A percentile compares a stretch with the other conserved stretches of the same genome.
Conservation (phyloP, 2,113 vertebrate species). For the Peromyscus leucopus region DNA sequence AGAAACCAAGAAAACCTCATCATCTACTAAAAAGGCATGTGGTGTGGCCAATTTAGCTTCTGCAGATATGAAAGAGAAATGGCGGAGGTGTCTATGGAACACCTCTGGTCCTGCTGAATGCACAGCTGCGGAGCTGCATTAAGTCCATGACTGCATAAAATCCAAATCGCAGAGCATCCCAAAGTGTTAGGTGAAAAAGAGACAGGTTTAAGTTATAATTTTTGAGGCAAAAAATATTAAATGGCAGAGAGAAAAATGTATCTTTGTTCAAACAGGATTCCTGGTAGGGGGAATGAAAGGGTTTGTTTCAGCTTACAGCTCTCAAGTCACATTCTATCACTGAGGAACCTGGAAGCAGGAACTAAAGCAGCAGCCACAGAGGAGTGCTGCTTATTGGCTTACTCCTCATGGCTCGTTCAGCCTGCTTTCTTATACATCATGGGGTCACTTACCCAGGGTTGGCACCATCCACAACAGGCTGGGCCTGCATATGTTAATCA, state of each 20-base stretch:
- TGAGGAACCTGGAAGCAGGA: background rate
- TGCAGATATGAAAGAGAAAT: conserved; percentile 17
- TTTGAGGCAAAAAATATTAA: conserved; percentile 52
- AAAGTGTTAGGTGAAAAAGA: background rate
- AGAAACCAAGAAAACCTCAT: conserved; percentile 53
- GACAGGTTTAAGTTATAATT: conserved; percentile 41
- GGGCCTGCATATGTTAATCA: background rate
- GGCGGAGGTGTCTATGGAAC: background rate
- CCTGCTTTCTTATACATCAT: background rate
- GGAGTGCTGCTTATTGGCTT: background rate
- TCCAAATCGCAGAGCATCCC: background rate
- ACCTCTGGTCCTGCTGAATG: background rate
- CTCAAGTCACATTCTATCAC: background rate
- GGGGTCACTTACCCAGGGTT: background rate
- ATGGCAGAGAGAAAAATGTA: conserved; percentile 20
- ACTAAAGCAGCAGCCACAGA: background rate
- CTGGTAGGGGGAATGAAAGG: background rate
- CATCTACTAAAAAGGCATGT: conserved; percentile 25
- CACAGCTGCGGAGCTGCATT: background rate
- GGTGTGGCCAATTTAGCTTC: conserved; percentile 47
- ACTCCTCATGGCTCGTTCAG: background rate
- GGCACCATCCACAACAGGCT: background rate
- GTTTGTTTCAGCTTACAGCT: background rate
- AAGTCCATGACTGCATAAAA: conserved; percentile 7
- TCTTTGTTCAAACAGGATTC: background rate